Conservation (phyloP, 1,140 invertebrate genomes). For the Semibalanus balanoides region DNA sequence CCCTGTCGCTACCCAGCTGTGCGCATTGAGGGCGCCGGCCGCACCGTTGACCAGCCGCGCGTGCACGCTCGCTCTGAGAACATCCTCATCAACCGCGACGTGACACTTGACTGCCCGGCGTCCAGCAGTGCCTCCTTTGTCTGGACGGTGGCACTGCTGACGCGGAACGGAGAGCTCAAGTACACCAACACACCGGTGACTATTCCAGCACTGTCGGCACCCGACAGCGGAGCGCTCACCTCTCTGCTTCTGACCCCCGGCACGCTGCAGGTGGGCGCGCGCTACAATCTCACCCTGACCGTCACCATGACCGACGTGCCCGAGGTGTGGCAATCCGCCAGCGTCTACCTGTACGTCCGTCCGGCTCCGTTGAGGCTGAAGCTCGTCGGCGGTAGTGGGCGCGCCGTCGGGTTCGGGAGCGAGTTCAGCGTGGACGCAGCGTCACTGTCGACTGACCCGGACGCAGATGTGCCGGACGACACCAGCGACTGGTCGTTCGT, state of each 20-base stretch:
- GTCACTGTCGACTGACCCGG: slow-evolving; percentile 6
- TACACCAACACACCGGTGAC: slow-evolving; percentile 8
- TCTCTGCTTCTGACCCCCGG: background rate
- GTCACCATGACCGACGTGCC: slow-evolving; percentile 12
- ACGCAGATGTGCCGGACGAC: slow-evolving; percentile 8
- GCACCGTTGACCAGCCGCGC: slow-evolving; percentile 8
- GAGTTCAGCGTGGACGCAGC: slow-evolving; percentile 8
- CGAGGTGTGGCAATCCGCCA: background rate
- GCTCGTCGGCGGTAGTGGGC: slow-evolving; percentile 5
- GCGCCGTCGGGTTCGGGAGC: slow-evolving; percentile 11
- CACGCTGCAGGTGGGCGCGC: background rate
- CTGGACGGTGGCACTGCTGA: slow-evolving; percentile 1
- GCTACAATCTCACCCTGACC: slow-evolving; percentile 9
- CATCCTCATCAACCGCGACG: slow-evolving; percentile 8
- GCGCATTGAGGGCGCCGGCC: slow-evolving; percentile 3
- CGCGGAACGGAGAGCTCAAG: background rate
- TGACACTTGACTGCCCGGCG: slow-evolving; percentile 7
- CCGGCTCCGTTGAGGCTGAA: slow-evolving; percentile 3
- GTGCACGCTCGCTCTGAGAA: background rate
- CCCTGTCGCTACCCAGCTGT: slow-evolving; percentile 9
- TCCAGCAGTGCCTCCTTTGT: background rate
- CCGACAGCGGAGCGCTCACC: slow-evolving; percentile 8
- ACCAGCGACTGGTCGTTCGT: slow-evolving; percentile 6
- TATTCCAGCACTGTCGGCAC: background rate
- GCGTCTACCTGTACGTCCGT: slow-evolving; percentile 11